These are phyloP conservation scores for Fopius arisanus DNA, from an alignment of 1,140 invertebrate genomes.

Conservation along the genomic window DNA sequence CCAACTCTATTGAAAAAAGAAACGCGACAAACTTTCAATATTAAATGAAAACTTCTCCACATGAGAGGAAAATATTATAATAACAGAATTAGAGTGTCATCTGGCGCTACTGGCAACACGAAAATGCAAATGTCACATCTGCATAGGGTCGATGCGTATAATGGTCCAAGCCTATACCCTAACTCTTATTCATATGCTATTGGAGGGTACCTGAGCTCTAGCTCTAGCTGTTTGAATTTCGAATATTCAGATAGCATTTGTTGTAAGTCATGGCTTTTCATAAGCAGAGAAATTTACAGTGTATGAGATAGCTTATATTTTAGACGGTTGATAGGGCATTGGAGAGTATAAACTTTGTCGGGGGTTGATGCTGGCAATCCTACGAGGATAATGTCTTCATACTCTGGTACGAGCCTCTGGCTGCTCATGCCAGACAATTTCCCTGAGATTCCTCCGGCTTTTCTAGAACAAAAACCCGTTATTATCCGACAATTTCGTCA, in stretches of 20 bases:
- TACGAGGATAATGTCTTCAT: conserved; percentile 25
- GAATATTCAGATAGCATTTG: not conserved
- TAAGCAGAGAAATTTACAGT: not conserved
- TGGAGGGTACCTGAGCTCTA: not conserved
- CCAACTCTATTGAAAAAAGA: not conserved
- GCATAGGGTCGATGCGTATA: conserved; percentile 20
- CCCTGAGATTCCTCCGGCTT: not conserved
- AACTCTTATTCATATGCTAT: conserved; percentile 2
- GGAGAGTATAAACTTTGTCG: not conserved
- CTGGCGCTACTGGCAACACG: conserved; percentile 23
- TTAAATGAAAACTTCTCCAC: not conserved
- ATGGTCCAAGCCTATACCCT: not conserved
- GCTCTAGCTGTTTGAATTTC: not conserved
- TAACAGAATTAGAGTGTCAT: not conserved
- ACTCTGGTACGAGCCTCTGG: not conserved
- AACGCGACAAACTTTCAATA: too few species aligned
- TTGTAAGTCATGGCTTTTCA: conserved; percentile 7
- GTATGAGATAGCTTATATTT: not conserved
- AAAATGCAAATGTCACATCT: conserved; percentile 28
- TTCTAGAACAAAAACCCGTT: not conserved
- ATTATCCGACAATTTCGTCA: not conserved
- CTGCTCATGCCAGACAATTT: conserved; percentile 12
- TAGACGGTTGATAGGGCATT: not conserved
- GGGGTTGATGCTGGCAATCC: not conserved
- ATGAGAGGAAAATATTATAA: not conserved